These are phyloP conservation scores for Chalcis sispes DNA, from an alignment of 2,888 invertebrate genomes.

Conservation along the genomic window DNA sequence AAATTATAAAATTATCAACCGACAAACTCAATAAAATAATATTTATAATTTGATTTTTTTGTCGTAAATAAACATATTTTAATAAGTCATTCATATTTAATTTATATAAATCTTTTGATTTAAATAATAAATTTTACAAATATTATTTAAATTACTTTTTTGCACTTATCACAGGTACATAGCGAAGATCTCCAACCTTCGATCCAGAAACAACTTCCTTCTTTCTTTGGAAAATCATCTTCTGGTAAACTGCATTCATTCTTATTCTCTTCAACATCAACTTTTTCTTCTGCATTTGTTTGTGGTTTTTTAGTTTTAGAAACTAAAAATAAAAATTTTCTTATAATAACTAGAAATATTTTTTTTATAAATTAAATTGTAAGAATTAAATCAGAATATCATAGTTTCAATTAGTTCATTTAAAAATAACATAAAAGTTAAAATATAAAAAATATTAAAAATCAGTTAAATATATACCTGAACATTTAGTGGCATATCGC, in stretches of 20 bases:
- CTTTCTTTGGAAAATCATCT: conserved; percentile 62
- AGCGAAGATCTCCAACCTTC: conserved; percentile 86
- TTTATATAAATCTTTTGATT: too few species aligned
- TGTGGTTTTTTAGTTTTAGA: conserved; percentile 61
- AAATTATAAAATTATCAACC: background rate
- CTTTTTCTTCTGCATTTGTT: conserved; percentile 64
- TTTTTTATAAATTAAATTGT: background rate
- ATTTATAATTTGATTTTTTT: background rate
- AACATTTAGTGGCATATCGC: conserved; percentile 79
- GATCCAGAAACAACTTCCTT: conserved; percentile 86
- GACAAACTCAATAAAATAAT: conserved; percentile 11
- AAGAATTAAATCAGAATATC: too few species aligned
- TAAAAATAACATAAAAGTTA: background rate
- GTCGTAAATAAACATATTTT: too few species aligned
- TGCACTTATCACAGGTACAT: conserved; percentile 83
- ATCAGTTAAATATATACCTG: conserved; percentile 63
- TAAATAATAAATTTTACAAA: too few species aligned
- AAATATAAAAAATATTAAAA: conserved; percentile 6
- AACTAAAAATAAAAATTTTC: conserved; percentile 55
- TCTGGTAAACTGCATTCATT: conserved; percentile 68
- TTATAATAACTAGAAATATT: background rate
- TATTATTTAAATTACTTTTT: conserved; percentile 61
- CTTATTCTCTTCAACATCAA: conserved; percentile 62
- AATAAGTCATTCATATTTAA: too few species aligned
- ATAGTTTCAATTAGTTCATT: too few species aligned